Percentiles rank a stretch among this genome's conserved stretches.
Conservation (phyloP, 2,888 invertebrate species). For the Meteorus cinctellus region DNA sequence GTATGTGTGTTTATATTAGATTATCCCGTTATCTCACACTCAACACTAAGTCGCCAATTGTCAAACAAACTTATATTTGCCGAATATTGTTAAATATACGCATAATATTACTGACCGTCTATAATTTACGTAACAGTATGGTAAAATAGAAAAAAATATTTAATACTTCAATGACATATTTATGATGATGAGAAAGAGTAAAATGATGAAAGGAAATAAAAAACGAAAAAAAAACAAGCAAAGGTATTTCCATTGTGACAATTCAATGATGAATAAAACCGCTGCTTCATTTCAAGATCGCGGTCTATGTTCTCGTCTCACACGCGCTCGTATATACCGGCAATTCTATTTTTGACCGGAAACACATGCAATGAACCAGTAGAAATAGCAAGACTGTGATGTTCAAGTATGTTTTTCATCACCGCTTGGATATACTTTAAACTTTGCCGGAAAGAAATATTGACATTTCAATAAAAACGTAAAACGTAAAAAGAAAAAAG, state of each 20-base stretch:
- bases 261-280: background rate
- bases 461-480: conserved; percentile 2
- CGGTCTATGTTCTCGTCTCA: background rate
- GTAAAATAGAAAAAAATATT: conserved; percentile 8
- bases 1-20: conserved; percentile 25
- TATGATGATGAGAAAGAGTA: background rate
- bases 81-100: conserved; percentile 4
- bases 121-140: background rate
- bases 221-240: background rate
- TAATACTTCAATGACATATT: background rate
- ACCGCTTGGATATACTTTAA: background rate
- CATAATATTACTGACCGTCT: conserved; percentile 7
- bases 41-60: background rate
- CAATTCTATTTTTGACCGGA: conserved; percentile 36
- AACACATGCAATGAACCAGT: conserved; percentile 28
- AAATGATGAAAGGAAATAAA: background rate
- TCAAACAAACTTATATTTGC: conserved; percentile 26
- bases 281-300: conserved; percentile 28
- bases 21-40: conserved; percentile 37
- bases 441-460: background rate
- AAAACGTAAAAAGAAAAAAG: background rate
- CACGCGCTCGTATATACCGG: background rate
- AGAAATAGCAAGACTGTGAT: background rate
- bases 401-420: background rate
- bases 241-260: background rate